Evolutionary conservation across 1,140 invertebrate genomes (phyloP), one percentile per base, ranked within the genome.

Genomic region (Heliconius hewitsoni): DNA sequence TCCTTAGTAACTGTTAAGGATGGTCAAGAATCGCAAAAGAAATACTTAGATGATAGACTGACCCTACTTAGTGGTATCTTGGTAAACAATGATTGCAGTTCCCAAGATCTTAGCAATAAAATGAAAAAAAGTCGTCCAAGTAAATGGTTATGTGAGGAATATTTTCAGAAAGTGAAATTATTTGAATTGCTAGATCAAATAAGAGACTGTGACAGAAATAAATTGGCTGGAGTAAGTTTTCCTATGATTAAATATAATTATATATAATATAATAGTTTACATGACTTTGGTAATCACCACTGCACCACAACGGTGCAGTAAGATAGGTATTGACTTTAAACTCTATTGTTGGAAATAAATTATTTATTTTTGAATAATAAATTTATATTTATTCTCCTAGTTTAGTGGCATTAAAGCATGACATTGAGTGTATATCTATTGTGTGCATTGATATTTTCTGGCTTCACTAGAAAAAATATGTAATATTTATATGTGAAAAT

Each of bases 71-170:
- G 87, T 80, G 89, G 87, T 8, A 72, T 90, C 27, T 81, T 91
- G 74, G 85, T 83, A 39, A 88, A 81, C 60, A 87, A 84, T 81
- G 79, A 89, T 23, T 23, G 2, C 34, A 11, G 6, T n/a, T 46
- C 70, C n/a, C 82, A 83, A 77, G 75, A 72, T 73, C 71, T 86
- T 73, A 82, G 57, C 75, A 57, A 77, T 76, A 89, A 86, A 82
- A 73, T 42, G 42, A 88, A 80, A 83, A 86, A 84, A 80, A 16
- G 73, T 72, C 83, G 74, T 70, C 73, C 84, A 13, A 89, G 82
- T 76, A 92, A 91, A 83, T 95, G 94, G 94, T 60, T 94, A 11
- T 95, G 94, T 89, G 94, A 95, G 81, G 90, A 93, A 79, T 95
- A 94, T 82, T 94, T 90, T 84, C 83, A 92, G 30, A 95, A 93